A percentile compares a stretch with the other conserved stretches of the same genome.
Evolutionary conservation across 2,797 vertebrate species (phyloP).

Genomic region (Alca torda): DNA sequence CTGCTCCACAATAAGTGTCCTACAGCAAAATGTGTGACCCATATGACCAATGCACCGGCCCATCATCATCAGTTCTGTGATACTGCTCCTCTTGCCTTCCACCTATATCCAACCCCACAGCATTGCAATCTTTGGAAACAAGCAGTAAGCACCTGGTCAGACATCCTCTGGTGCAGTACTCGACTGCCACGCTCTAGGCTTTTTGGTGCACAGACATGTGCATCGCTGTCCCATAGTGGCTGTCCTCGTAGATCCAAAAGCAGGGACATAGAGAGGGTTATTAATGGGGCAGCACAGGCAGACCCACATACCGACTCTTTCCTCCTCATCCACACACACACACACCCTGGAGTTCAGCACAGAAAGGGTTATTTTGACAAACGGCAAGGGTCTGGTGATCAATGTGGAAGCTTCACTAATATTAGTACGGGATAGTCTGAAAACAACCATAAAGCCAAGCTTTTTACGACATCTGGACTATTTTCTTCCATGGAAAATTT

Average conservation of each 20-base stretch:
- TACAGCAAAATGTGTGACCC: neutral
- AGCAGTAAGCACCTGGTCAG: neutral
- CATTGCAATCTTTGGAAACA: neutral
- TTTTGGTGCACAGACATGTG: neutral
- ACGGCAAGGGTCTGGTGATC: neutral
- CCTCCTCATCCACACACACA: neutral
- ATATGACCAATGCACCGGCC: rapidly evolving
- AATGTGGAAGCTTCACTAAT: neutral
- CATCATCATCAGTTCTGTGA: neutral
- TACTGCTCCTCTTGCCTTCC: neutral
- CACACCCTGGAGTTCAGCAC: neutral
- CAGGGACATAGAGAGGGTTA: neutral
- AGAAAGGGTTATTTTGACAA: neutral
- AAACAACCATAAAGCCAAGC: neutral
- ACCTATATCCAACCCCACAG: neutral
- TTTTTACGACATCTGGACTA: neutral
- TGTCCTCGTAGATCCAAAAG: neutral
- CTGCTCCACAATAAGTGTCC: neutral
- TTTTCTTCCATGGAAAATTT: neutral
- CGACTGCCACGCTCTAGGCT: rapidly evolving
- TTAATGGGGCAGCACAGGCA: neutral
- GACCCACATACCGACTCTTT: neutral
- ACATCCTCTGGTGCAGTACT: neutral
- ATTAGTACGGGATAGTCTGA: neutral
- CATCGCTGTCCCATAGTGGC: neutral